Percentiles rank a stretch among this genome's conserved stretches.
phyloP scores from a whole-genome alignment of 2,113 vertebrate species.

The Dendrocopos noguchii region DNA sequence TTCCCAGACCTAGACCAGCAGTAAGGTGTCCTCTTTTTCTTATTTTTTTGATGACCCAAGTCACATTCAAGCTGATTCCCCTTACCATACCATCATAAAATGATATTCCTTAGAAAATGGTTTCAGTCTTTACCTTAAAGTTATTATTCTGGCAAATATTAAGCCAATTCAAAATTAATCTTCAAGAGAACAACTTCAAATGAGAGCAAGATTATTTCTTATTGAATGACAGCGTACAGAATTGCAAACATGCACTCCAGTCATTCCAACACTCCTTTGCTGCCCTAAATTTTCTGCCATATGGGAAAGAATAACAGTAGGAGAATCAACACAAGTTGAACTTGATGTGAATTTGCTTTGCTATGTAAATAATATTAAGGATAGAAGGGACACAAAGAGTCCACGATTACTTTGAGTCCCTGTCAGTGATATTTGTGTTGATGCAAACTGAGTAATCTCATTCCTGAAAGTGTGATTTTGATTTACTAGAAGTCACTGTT shows the following conservation, averaged over 20 bases:
- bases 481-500: background rate
- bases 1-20: background rate
- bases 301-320: background rate
- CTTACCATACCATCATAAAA: background rate
- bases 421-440: background rate
- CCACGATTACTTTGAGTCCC: background rate
- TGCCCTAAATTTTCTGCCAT: background rate
- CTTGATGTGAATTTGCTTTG: background rate
- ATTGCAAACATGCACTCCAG: background rate
- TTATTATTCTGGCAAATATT: background rate
- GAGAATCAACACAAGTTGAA: background rate
- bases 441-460: background rate
- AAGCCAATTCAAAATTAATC: background rate
- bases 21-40: background rate
- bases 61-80: background rate
- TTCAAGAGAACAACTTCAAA: background rate
- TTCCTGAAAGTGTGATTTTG: background rate
- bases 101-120: background rate
- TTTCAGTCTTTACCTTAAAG: background rate
- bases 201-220: background rate
- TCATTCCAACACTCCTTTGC: background rate
- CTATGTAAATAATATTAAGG: background rate
- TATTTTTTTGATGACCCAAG: background rate
- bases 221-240: background rate
- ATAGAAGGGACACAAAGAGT: background rate